Percentiles rank a stretch among this genome's conserved stretches.
Conservation (phyloP, 2,113 vertebrate species). For the Diphyllodes magnificus region DNA sequence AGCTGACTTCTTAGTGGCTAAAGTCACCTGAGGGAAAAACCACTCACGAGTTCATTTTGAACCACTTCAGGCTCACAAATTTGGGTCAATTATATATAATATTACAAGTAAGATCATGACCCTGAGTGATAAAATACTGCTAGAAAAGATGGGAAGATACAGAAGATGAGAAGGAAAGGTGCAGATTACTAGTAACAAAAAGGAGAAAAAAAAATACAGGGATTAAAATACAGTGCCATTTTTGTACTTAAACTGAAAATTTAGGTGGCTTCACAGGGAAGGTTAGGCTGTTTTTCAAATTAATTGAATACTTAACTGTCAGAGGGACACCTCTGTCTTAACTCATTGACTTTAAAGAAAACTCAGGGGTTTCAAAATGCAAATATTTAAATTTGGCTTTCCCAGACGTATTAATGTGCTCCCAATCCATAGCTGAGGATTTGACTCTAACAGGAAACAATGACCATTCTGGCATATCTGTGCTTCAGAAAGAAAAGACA, state of each 20-base stretch:
- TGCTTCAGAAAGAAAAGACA: neutral
- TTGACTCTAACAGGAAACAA: neutral
- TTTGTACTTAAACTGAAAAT: neutral
- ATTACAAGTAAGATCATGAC: neutral
- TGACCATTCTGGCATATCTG: neutral
- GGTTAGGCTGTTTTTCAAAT: neutral
- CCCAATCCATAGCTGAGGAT: neutral
- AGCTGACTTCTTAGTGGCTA: neutral
- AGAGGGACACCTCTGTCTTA: neutral
- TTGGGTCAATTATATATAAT: neutral
- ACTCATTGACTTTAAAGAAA: neutral
- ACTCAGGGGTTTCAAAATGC: neutral
- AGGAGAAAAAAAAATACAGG: neutral
- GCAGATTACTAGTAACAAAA: neutral
- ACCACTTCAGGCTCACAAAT: neutral
- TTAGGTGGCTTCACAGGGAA: neutral
- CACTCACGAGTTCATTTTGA: neutral
- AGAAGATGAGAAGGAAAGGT: neutral
- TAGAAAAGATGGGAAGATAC: neutral
- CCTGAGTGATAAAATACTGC: neutral
- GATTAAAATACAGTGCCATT: neutral
- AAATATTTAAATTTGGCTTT: neutral
- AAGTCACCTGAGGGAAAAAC: neutral
- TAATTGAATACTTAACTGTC: neutral
- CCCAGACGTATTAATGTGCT: accelerated